phyloP scores from a whole-genome alignment of 1,140 invertebrate genomes.

The Aphelenchoides besseyi region DNA sequence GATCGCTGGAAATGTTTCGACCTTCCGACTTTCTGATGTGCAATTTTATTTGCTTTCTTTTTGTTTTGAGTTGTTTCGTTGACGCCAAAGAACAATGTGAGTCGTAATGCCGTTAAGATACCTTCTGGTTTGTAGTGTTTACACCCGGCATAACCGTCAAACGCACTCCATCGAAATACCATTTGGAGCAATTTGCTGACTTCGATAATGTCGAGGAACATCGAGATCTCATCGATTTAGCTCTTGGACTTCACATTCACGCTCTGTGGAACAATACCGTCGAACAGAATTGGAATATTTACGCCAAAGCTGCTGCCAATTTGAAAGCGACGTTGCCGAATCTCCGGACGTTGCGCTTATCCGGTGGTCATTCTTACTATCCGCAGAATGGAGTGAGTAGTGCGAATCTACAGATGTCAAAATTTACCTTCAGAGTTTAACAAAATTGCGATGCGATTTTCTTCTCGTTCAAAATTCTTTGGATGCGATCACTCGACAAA shows the following conservation, averaged over 20 bases:
- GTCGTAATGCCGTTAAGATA: too few relatives aligned
- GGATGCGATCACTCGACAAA: slow-evolving; percentile 8
- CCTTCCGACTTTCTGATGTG: too few relatives aligned
- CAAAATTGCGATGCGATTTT: not conserved
- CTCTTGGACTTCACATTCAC: not conserved
- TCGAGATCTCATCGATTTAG: not conserved
- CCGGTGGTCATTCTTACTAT: slow-evolving; percentile 3
- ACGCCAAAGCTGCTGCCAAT: not conserved
- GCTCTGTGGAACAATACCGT: slow-evolving; percentile 9
- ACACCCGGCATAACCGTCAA: not conserved
- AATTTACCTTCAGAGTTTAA: not conserved
- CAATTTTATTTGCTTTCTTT: too few relatives aligned
- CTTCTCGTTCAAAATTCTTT: slow-evolving; percentile 1
- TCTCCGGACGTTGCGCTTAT: not conserved
- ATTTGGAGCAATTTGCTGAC: slow-evolving; percentile 1
- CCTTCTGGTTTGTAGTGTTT: not conserved
- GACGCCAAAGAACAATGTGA: too few relatives aligned
- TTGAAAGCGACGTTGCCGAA: not conserved
- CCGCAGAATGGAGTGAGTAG: slow-evolving; percentile 8
- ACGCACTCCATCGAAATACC: not conserved
- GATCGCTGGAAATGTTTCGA: too few relatives aligned
- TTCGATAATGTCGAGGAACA: not conserved
- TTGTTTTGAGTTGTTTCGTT: too few relatives aligned
- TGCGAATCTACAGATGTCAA: not conserved
- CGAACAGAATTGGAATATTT: not conserved